These are phyloP conservation scores for Phrynosoma blainvillii DNA, from an alignment of 2,113 vertebrate species.

Conservation along the genomic window DNA sequence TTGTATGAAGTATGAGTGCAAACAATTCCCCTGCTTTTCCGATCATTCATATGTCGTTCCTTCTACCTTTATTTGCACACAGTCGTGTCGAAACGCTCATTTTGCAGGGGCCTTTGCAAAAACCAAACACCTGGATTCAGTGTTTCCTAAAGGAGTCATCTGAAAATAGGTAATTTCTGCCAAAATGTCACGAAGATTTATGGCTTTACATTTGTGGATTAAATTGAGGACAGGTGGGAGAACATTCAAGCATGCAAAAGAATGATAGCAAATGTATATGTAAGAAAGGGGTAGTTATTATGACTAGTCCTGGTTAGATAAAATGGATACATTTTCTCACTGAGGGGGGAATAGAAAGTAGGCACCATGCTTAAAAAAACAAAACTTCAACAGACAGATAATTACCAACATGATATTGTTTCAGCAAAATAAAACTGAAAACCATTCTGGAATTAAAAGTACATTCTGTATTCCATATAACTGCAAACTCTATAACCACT, in stretches of 20 bases:
- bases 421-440: constrained; percentile 55
- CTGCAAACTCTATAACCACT: rapidly evolving
- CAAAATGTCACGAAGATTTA: constrained; percentile 86
- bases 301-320: constrained; percentile 73
- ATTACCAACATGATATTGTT: constrained; percentile 66
- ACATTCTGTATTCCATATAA: neutral
- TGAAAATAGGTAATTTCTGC: constrained; percentile 80
- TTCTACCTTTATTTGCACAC: constrained; percentile 55
- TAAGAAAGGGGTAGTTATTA: constrained; percentile 56
- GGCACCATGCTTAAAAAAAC: constrained; percentile 59
- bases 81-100: constrained; percentile 74
- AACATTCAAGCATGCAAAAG: constrained; percentile 76
- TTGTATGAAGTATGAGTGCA: constrained; percentile 65
- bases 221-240: constrained; percentile 86
- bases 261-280: constrained; percentile 77
- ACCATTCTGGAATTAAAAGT: constrained; percentile 44
- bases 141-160: constrained; percentile 83
- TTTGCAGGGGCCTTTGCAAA: constrained; percentile 77
- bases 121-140: constrained; percentile 82
- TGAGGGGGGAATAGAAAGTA: constrained; percentile 22
- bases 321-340: constrained; percentile 57
- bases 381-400: constrained; percentile 72
- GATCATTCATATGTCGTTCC: constrained; percentile 60
- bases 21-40: constrained; percentile 53
- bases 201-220: constrained; percentile 80